A percentile compares a stretch with the other conserved stretches of the same genome.
phyloP scores from a whole-genome alignment of 2,797 vertebrate genomes.

The Pelochelys cantorii region DNA sequence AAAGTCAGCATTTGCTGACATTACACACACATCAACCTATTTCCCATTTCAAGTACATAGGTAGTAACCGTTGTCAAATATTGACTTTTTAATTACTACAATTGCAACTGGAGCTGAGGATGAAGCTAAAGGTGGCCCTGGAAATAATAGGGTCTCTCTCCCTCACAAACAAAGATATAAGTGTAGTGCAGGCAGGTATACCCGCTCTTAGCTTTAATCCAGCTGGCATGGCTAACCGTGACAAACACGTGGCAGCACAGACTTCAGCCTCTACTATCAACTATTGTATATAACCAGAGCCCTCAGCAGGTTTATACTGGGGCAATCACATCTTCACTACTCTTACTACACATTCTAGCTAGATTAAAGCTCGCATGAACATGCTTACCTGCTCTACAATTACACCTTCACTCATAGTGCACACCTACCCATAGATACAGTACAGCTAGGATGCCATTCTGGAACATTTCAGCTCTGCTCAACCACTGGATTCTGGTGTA shows the following conservation, averaged over 20 bases:
- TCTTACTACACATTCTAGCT: neutral
- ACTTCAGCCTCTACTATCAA: neutral
- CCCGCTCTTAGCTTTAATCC: neutral
- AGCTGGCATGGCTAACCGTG: neutral
- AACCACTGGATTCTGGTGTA: neutral
- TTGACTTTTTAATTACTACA: neutral
- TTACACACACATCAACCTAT: neutral
- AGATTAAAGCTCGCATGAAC: neutral
- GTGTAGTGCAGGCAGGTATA: neutral
- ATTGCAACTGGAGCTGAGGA: neutral
- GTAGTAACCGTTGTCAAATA: neutral
- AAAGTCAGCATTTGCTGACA: neutral
- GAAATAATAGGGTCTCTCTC: slow-evolving; percentile 18
- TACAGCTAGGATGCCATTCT: neutral
- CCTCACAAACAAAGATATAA: neutral
- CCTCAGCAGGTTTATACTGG: neutral
- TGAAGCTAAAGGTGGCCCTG: neutral
- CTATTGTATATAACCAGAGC: neutral
- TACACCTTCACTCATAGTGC: neutral
- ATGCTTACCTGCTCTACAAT: neutral
- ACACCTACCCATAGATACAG: rapidly evolving
- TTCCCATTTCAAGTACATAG: neutral
- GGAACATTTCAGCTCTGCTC: neutral
- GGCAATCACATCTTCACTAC: neutral
- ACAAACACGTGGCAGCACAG: neutral